phyloP scores from a whole-genome alignment of 1,140 invertebrate genomes.

The Apis laboriosa region DNA sequence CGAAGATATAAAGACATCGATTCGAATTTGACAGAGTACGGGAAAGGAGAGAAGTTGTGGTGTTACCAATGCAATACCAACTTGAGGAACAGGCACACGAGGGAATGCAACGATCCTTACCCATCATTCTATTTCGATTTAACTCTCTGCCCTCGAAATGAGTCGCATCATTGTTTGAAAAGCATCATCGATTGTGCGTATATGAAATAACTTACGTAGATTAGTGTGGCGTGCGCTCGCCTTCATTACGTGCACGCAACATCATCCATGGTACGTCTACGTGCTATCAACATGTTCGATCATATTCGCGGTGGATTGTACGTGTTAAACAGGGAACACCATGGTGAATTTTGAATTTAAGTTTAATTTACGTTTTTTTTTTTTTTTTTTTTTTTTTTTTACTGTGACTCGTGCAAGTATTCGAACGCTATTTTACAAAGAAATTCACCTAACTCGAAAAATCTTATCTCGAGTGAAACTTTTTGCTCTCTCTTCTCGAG shows the following conservation, averaged over 20 bases:
- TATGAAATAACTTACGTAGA: not conserved
- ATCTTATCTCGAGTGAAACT: too few relatives aligned
- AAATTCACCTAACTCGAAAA: too few relatives aligned
- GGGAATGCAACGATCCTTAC: slow-evolving; percentile 75
- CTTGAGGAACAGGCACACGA: slow-evolving; percentile 56
- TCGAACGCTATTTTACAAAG: too few relatives aligned
- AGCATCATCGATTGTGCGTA: slow-evolving; percentile 71
- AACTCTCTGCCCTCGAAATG: slow-evolving; percentile 64
- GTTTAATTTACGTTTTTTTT: too few relatives aligned
- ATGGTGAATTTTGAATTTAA: too few relatives aligned
- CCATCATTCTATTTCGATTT: slow-evolving; percentile 57
- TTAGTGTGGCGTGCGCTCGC: not conserved
- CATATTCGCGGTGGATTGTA: too few relatives aligned
- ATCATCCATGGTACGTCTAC: not conserved
- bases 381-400: too few relatives aligned
- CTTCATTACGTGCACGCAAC: not conserved
- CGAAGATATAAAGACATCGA: too few relatives aligned
- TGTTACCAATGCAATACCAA: slow-evolving; percentile 74
- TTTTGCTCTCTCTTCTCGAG: too few relatives aligned
- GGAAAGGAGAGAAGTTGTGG: slow-evolving; percentile 58
- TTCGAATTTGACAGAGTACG: slow-evolving; percentile 22
- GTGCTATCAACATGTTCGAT: too few relatives aligned
- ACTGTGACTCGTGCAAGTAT: too few relatives aligned
- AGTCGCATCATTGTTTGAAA: slow-evolving; percentile 71
- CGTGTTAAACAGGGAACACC: too few relatives aligned